Evolutionary conservation across 2,888 invertebrate genomes (phyloP).

Genomic region (Phengaris alcon): DNA sequence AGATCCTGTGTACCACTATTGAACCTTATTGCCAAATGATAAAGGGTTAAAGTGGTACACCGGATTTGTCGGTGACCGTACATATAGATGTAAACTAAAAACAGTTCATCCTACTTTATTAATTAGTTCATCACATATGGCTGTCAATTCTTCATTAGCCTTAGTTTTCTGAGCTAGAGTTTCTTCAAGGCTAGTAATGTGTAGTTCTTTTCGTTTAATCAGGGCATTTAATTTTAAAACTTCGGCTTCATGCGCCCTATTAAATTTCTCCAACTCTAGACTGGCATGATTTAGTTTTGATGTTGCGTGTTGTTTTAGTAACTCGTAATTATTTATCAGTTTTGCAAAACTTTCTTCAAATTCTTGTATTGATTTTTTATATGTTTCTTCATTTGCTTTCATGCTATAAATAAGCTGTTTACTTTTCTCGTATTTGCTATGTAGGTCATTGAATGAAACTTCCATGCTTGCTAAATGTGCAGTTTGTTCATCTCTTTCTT

Average conservation of each 20-base stretch:
- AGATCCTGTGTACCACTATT: too few species aligned
- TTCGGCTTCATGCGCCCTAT: slow-evolving; percentile 87
- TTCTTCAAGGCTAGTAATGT: slow-evolving; percentile 88
- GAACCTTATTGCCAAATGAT: too few species aligned
- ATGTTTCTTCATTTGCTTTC: slow-evolving; percentile 82
- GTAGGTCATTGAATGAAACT: slow-evolving; percentile 81
- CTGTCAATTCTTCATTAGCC: slow-evolving; percentile 93
- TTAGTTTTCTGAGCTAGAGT: slow-evolving; percentile 91
- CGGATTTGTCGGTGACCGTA: too few species aligned
- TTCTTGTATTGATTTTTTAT: slow-evolving; percentile 83
- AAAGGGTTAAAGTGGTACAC: too few species aligned
- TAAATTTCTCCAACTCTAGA: slow-evolving; percentile 87
- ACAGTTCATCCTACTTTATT: slow-evolving; percentile 72
- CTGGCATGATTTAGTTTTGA: slow-evolving; percentile 87
- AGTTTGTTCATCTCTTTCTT: slow-evolving; percentile 81
- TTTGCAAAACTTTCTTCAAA: slow-evolving; percentile 84
- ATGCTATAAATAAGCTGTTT: slow-evolving; percentile 79
- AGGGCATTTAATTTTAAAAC: slow-evolving; percentile 91
- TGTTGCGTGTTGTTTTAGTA: slow-evolving; percentile 92
- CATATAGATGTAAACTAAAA: slow-evolving; percentile 22
- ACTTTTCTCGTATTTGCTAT: slow-evolving; percentile 83
- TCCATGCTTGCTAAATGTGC: slow-evolving; percentile 81
- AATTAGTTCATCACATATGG: slow-evolving; percentile 96
- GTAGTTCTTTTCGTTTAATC: slow-evolving; percentile 92
- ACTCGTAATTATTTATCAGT: slow-evolving; percentile 91